These are phyloP conservation scores for Linyphia triangularis DNA, from an alignment of 2,888 invertebrate species.

Conservation along the genomic window DNA sequence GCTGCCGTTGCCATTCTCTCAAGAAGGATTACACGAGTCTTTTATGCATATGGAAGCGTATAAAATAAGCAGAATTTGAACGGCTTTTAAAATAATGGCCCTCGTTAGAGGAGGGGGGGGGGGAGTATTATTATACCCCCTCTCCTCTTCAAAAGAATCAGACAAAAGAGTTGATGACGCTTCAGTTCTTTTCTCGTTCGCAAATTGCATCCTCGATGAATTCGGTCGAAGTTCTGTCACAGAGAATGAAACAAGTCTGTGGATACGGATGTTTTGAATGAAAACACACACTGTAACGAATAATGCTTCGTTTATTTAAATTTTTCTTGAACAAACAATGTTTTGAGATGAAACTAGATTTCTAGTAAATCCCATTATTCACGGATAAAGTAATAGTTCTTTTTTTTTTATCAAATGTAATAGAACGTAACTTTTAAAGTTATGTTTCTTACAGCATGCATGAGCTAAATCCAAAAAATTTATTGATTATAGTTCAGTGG, in stretches of 20 bases:
- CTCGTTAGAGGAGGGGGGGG: constrained; percentile 26
- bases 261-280: background rate
- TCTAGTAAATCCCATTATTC: too few relatives aligned
- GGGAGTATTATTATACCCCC: background rate
- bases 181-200: constrained; percentile 9
- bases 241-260: background rate
- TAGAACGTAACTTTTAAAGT: too few relatives aligned
- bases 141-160: background rate
- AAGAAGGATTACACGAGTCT: constrained; percentile 28
- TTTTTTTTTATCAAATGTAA: too few relatives aligned
- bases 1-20: constrained; percentile 16
- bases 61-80: constrained; percentile 42
- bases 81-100: constrained; percentile 59
- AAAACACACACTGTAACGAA: background rate
- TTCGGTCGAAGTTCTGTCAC: background rate
- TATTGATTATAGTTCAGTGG: too few relatives aligned
- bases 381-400: too few relatives aligned
- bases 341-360: too few relatives aligned
- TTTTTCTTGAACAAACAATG: background rate
- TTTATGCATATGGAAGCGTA: constrained; percentile 23
- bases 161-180: constrained; percentile 47
- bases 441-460: too few relatives aligned
- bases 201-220: constrained; percentile 8
- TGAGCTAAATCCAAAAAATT: too few relatives aligned
- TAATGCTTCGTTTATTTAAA: constrained; percentile 35